Percentiles rank a stretch among this genome's conserved stretches.
Evolutionary conservation across 2,888 invertebrate genomes (phyloP).

Genomic region (Agrochola litura): DNA sequence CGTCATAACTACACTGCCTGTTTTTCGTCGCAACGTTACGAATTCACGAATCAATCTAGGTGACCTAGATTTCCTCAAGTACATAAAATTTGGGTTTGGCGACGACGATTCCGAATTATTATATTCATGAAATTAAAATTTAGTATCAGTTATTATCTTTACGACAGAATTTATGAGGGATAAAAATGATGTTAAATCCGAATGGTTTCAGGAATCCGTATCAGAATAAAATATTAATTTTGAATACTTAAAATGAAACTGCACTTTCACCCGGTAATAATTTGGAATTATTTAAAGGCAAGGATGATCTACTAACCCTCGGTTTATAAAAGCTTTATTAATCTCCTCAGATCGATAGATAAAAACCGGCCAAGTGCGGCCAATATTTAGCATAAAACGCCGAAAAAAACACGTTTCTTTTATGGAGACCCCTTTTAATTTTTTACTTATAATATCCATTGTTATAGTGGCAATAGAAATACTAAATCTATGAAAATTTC

Average conservation of each 20-base stretch:
- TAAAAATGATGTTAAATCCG: slow-evolving; percentile 46
- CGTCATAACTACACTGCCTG: slow-evolving; percentile 39
- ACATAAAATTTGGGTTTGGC: slow-evolving; percentile 59
- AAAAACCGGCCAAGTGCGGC: too few species aligned
- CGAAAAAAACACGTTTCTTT: too few species aligned
- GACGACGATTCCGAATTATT: slow-evolving; percentile 45
- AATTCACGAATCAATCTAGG: slow-evolving; percentile 70
- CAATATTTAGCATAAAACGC: too few species aligned
- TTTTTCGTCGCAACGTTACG: slow-evolving; percentile 42
- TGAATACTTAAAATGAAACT: slow-evolving; percentile 30
- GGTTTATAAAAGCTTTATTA: background rate
- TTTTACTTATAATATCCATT: too few species aligned
- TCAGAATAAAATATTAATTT: slow-evolving; percentile 40
- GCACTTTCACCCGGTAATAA: slow-evolving; percentile 8
- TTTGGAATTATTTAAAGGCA: slow-evolving; percentile 16
- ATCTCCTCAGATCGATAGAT: background rate
- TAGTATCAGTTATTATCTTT: slow-evolving; percentile 62
- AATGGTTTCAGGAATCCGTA: slow-evolving; percentile 33
- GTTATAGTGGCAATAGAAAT: too few species aligned
- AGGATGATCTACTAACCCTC: slow-evolving; percentile 23
- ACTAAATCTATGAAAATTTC: too few species aligned
- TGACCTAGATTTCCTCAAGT: slow-evolving; percentile 69
- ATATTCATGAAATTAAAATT: slow-evolving; percentile 61
- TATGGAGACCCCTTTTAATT: too few species aligned
- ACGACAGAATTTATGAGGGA: slow-evolving; percentile 54